Percentiles rank a stretch among this genome's conserved stretches.
Conservation (phyloP, 2,797 vertebrate genomes). For the Oreochromis grahami region DNA sequence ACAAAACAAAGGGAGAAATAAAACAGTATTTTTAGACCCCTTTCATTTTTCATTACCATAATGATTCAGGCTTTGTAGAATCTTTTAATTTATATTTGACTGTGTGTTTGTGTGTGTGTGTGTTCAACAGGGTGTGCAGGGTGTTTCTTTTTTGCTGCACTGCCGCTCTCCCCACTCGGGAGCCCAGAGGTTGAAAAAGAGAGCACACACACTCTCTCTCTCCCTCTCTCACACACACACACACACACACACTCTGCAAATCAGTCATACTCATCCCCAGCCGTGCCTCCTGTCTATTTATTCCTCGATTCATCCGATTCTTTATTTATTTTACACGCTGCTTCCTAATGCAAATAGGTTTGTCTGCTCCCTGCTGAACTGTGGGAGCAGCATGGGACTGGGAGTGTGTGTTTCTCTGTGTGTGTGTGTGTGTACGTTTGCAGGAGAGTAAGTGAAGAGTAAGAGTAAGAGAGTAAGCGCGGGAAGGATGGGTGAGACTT, state of each 20-base stretch:
- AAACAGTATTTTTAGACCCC: constrained; percentile 70
- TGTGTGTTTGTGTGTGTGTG: constrained; percentile 18
- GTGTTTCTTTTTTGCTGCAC: constrained; percentile 38
- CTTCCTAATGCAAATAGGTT: constrained; percentile 75
- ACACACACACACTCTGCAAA: constrained; percentile 18
- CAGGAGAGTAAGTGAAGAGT: constrained; percentile 21
- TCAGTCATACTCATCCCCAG: constrained; percentile 67
- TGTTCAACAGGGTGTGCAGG: constrained; percentile 55
- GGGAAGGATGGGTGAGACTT: constrained; percentile 2
- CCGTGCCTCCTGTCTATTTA: constrained; percentile 68
- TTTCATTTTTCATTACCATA: constrained; percentile 76
- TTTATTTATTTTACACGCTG: constrained; percentile 75
- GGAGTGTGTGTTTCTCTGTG: constrained; percentile 12
- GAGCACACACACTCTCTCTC: background rate
- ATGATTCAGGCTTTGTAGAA: constrained; percentile 65
- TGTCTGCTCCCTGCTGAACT: constrained; percentile 57
- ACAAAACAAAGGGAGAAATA: constrained; percentile 64
- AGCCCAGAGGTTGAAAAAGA: constrained; percentile 53
- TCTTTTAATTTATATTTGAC: constrained; percentile 69
- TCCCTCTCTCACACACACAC: background rate
- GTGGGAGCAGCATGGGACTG: constrained; percentile 54
- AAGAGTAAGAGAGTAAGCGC: too few species aligned
- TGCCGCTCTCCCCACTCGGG: constrained; percentile 36
- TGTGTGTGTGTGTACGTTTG: constrained; percentile 20
- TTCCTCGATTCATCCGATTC: constrained; percentile 72